phyloP scores from a whole-genome alignment of 2,113 vertebrate species.

The Alligator mississippiensis region DNA sequence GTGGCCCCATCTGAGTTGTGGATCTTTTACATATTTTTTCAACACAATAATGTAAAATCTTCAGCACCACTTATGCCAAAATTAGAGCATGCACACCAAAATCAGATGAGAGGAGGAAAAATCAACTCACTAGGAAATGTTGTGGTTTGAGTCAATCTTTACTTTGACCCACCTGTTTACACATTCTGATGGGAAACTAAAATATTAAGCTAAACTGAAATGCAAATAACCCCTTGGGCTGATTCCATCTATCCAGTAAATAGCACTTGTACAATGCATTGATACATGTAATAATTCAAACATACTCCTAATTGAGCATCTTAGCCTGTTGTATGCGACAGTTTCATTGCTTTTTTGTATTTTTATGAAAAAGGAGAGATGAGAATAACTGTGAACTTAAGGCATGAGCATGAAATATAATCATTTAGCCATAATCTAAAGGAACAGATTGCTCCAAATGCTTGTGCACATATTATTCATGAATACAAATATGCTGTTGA shows the following conservation, averaged over 20 bases:
- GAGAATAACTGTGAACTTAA: neutral
- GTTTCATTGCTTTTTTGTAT: neutral
- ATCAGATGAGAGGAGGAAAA: neutral
- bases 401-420: neutral
- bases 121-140: neutral
- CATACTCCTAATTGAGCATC: neutral
- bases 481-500: neutral
- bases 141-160: neutral
- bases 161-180: neutral
- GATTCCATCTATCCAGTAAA: neutral
- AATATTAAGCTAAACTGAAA: conserved; percentile 11
- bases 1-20: neutral
- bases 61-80: neutral
- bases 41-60: neutral
- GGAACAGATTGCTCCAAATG: neutral
- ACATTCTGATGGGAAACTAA: neutral
- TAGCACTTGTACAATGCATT: neutral
- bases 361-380: neutral
- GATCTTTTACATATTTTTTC: neutral
- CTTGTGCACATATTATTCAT: neutral
- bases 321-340: neutral
- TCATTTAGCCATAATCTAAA: neutral
- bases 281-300: neutral
- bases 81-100: neutral
- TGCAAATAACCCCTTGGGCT: neutral